phyloP scores from a whole-genome alignment of 2,113 vertebrate genomes.

The Brachyistius frenatus region DNA sequence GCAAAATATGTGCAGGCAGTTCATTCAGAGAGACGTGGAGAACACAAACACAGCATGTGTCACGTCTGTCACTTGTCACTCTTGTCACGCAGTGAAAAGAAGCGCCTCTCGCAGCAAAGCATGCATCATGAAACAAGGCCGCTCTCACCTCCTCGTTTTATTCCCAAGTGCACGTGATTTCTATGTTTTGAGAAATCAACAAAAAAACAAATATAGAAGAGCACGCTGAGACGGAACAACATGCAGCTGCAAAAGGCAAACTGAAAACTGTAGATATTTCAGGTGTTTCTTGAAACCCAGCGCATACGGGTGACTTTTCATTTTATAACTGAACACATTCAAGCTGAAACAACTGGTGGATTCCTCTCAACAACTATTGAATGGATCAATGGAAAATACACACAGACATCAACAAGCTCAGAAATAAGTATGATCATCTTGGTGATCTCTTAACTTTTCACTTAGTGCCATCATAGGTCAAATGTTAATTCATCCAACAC shows the following conservation, averaged over 20 bases:
- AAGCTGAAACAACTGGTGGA: background rate
- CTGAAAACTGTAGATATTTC: no score
- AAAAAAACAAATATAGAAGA: background rate
- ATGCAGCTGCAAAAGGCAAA: no score
- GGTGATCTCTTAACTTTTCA: no score
- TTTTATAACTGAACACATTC: background rate
- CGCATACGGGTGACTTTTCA: background rate
- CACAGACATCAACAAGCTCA: background rate
- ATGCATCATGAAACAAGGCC: background rate
- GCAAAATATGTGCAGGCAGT: no score
- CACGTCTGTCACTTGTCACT: background rate
- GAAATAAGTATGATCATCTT: background rate
- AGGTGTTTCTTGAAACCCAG: background rate
- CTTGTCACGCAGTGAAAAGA: background rate
- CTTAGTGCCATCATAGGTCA: no score
- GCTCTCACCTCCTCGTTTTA: background rate
- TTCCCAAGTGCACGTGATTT: background rate
- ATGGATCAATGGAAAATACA: no score
- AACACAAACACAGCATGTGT: background rate
- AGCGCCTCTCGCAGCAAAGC: background rate
- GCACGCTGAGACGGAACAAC: background rate
- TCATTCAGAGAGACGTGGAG: background rate
- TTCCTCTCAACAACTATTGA: no score
- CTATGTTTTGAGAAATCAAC: background rate
- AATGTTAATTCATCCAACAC: no score